Conservation (phyloP, 2,888 invertebrate species). For the Eilema caniola region DNA sequence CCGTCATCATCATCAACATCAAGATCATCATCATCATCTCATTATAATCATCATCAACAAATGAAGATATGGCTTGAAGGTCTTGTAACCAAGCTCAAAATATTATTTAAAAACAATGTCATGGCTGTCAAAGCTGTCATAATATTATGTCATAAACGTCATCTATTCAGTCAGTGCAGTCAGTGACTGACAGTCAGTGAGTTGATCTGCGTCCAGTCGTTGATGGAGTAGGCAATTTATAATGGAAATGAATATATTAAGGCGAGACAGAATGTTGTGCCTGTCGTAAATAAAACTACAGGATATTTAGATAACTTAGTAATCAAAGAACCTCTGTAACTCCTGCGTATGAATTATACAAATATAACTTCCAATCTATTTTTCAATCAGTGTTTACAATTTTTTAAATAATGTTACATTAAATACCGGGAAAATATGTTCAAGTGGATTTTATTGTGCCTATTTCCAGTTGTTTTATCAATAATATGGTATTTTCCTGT, state of each 20-base stretch:
- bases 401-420: conserved; percentile 35
- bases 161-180: no score
- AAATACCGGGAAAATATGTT: conserved; percentile 61
- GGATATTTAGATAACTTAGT: neutral
- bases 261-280: neutral
- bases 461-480: conserved; percentile 65
- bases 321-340: neutral
- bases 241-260: neutral
- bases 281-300: neutral
- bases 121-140: no score
- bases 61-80: no score
- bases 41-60: no score
- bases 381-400: conserved; percentile 33
- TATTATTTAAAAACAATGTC: no score
- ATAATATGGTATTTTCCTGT: conserved; percentile 72
- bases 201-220: neutral
- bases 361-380: conserved; percentile 12
- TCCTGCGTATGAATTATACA: neutral
- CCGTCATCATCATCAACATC: no score
- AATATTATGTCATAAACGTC: no score
- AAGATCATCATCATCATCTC: no score
- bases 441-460: conserved; percentile 65
- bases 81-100: no score
- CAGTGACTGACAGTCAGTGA: no score
- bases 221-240: neutral